Evolutionary conservation across 2,888 invertebrate genomes (phyloP), one percentile per base, ranked within the genome.

Genomic region (Deilephila elpenor): DNA sequence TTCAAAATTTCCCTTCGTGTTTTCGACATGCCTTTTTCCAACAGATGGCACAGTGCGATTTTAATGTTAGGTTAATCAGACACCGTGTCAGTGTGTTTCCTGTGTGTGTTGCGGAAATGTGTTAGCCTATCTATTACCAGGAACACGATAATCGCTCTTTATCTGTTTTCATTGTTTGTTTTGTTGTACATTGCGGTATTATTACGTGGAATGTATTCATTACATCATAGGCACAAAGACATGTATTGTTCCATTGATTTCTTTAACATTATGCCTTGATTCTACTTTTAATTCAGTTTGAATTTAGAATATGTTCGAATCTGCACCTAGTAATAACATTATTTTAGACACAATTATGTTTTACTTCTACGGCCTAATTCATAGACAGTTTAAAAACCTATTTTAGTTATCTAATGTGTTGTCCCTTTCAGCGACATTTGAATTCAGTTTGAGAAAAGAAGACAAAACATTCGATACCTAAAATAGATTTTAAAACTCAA

Each of bases 1-100:
- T 76, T 32, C 29, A 53, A 73, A 73, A 73, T 67, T 67, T 67
- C 67, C 67, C 67, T 25, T 51, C 67, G 44, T 17, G 51, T 51
- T 67, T 67, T 67, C 67, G 51, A 51, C 51, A 17, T 17, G 67
- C 25, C 67, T 11, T 67, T 67, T 67, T 67, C 67, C 67, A 67
- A 25, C 67, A 67, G 67, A 67, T 51, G 67, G 17, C 51, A 67
- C 67, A 25, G 67, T 67, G 67, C 25, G 51, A 20, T 64, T 44
- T 51, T 17, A 67, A 67, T 67, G 67, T 67, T 51, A 67, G 51
- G 51, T 67, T 67, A 67, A 51, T 67, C 67, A 67, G 67, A 67
- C 67, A 67, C 67, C 67, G 67, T 67, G 67, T 67, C 51, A 44
- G 25, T 51, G 51, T 67, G 67, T 51, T 67, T 67, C 67, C 67